Evolutionary conservation across 2,888 invertebrate species (phyloP), one percentile per base, ranked within the genome.

Genomic region (Ectropis crepuscularia): DNA sequence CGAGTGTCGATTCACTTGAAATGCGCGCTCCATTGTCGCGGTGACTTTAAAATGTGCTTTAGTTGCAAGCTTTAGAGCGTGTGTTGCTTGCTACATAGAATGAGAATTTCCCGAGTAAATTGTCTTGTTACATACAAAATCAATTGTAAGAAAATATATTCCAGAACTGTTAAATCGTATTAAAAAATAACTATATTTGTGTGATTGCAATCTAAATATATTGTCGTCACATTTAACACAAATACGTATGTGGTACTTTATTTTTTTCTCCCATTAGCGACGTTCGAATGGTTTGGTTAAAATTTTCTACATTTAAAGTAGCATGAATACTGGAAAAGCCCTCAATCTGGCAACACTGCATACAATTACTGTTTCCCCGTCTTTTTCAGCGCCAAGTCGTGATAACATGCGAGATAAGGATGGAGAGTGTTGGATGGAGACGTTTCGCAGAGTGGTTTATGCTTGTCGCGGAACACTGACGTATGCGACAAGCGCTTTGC

Each of bases 371-470:
- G 77, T 74, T 74, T 65, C 69, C 70, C 71, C 70, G 79, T 75
- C 76, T 74, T 77, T 77, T 79, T 74, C 71, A 69, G 53, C 73
- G 64, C 69, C 69, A 70, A 69, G 67, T 66, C 69, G 60, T 72
- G 71, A 74, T 78, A 72, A 75, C 71, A 71, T 69, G 74, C 61
- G 68, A 69, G 78, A 79, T 80, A 77, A 74, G 77, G 75, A 75
- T 68, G 74, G 74, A 65, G 67, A 73, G 70, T 69, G 75, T 72
- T 69, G 69, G 72, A 82, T 82, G 81, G 79, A 82, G 82, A 80
- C 80, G 78, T 83, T 75, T 61, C 72, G 69, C 65, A 73, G 74
- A 77, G 77, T 78, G 74, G 72, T 82, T 82, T 80, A 83, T 71
- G 71, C 70, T 66, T 65, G 70, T 63, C 65, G 68, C 65, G 72